Evolutionary conservation across 2,888 invertebrate genomes (phyloP).

Genomic region (Gisinianus flammeolus): DNA sequence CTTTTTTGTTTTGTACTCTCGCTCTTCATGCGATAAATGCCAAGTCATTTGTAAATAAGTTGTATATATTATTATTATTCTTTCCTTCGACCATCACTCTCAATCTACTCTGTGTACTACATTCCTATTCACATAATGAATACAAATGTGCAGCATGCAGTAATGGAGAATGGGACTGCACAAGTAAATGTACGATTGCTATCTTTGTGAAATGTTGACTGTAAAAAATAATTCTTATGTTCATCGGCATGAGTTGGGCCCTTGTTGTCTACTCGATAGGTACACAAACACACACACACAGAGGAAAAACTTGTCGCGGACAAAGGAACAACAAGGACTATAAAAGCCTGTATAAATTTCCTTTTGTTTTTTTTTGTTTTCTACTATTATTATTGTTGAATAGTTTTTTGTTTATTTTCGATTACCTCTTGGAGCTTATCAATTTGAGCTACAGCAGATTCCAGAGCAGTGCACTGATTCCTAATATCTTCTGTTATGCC

Average conservation of each 20-base stretch:
- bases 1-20: neutral
- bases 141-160: no score
- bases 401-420: neutral
- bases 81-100: no score
- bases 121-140: no score
- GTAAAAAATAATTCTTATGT: no score
- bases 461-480: slow-evolving; percentile 72
- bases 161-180: neutral
- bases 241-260: no score
- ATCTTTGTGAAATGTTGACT: no score
- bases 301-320: neutral
- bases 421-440: slow-evolving; percentile 79
- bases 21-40: neutral
- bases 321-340: no score
- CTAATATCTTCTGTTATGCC: slow-evolving; percentile 69
- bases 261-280: no score
- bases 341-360: no score
- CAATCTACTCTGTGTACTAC: neutral
- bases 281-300: no score
- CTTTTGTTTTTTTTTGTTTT: neutral
- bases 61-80: no score
- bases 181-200: no score
- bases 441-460: slow-evolving; percentile 79
- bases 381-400: neutral
- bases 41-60: neutral